Evolutionary conservation across 2,113 vertebrate species (phyloP).

Genomic region (Macroglossus sobrinus): DNA sequence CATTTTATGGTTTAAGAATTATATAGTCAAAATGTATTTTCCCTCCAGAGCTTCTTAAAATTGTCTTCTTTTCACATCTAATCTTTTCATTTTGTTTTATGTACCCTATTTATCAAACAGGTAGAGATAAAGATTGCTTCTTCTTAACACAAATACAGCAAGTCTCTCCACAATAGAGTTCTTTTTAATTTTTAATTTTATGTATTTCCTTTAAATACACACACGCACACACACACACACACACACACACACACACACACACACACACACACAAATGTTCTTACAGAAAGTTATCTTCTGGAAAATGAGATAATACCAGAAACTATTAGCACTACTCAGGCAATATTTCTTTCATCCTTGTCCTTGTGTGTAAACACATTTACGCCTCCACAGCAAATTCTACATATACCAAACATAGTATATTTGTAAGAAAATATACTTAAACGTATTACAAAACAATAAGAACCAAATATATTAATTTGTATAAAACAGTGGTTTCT

Average conservation of each 20-base stretch:
- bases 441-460: neutral
- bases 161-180: neutral
- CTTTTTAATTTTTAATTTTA: neutral
- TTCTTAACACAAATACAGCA: slow-evolving; percentile 7
- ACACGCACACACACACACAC: too few species aligned
- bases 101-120: neutral
- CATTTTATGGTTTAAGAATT: neutral
- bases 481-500: neutral
- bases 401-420: neutral
- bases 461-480: neutral
- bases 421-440: neutral
- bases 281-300: neutral
- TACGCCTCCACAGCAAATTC: neutral
- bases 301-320: neutral
- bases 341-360: neutral
- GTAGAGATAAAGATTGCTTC: neutral
- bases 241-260: too few species aligned
- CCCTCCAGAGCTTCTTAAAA: neutral
- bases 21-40: neutral
- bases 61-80: neutral
- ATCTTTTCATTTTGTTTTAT: neutral
- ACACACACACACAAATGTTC: neutral
- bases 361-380: neutral
- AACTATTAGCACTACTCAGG: neutral
- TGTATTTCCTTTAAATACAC: neutral